Evolutionary conservation across 1,140 invertebrate genomes (phyloP), one percentile per base, ranked within the genome.

Genomic region (Halotydeus destructor): DNA sequence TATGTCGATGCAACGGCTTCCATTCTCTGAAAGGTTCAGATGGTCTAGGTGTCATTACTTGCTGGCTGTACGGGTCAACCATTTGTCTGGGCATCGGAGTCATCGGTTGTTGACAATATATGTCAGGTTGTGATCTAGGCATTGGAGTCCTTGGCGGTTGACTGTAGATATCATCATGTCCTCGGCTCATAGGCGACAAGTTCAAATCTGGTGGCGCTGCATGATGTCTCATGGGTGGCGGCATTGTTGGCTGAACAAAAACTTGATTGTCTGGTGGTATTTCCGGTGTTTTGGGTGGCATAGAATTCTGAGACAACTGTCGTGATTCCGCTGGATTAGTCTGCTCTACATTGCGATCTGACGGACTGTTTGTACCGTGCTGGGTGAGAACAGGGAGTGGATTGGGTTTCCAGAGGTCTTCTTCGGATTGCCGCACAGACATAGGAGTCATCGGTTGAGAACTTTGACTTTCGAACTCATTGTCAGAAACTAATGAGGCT

Each of bases 61-160:
- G 14, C 22, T 19, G 9, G 27, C 9, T n/a, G 18, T 22, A 23
- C 8, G 22, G 37, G 14, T 21, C 37, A 38, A 16, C 26, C 11
- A 26, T 12, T 3, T 18, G 14, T 23, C 14, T n/a, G 12, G 46
- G 41, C 35, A 45, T 47, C 31, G 46, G 43, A 24, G 46, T 48
- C 30, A 32, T 33, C 5, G 43, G 43, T 30, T 48, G 53, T 48
- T 51, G 50, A 21, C 46, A 38, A 38, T 53, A 53, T n/a, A 43
- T 43, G 48, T 50, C 41, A 47, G 44, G 4, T 30, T 49, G 35
- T 36, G 47, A 33, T 14, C 16, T 12, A 5, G 40, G 5, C n/a
- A 14, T 16, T 18, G 22, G 38, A 3, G 14, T 23, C 16, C 42
- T 12, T 30, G 16, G 11, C 18, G 6, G 22, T 22, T 5, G 5